phyloP scores from a whole-genome alignment of 2,888 invertebrate genomes.

The Vesta saturnalis region DNA sequence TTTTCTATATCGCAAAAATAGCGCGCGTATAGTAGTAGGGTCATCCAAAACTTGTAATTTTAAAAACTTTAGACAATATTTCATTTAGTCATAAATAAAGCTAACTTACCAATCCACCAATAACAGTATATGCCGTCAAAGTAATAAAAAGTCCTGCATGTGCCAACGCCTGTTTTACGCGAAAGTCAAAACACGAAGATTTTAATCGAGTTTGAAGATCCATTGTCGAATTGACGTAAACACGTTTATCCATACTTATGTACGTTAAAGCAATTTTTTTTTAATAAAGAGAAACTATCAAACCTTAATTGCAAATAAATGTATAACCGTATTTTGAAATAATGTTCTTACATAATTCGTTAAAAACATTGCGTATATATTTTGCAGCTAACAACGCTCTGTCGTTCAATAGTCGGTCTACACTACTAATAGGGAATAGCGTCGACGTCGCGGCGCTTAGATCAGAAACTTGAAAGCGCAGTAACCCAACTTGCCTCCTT shows the following conservation, averaged over 20 bases:
- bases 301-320: neutral
- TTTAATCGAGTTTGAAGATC: constrained; percentile 55
- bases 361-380: neutral
- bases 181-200: constrained; percentile 66
- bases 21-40: too few species aligned
- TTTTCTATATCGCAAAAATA: too few species aligned
- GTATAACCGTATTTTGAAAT: neutral
- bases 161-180: constrained; percentile 74
- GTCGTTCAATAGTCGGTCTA: constrained; percentile 11
- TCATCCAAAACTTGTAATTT: too few species aligned
- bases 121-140: constrained; percentile 80
- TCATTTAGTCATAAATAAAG: too few species aligned
- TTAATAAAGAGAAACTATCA: neutral
- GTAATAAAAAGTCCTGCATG: constrained; percentile 80
- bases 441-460: constrained; percentile 41
- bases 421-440: constrained; percentile 15
- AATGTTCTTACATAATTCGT: neutral
- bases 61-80: too few species aligned
- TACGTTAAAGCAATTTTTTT: constrained; percentile 44
- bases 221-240: constrained; percentile 45
- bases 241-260: too few species aligned
- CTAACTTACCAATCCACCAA: constrained; percentile 84
- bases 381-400: neutral
- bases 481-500: constrained; percentile 9
- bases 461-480: constrained; percentile 24